Conservation (phyloP, 1,140 invertebrate species). For the Drosophila virilis region DNA sequence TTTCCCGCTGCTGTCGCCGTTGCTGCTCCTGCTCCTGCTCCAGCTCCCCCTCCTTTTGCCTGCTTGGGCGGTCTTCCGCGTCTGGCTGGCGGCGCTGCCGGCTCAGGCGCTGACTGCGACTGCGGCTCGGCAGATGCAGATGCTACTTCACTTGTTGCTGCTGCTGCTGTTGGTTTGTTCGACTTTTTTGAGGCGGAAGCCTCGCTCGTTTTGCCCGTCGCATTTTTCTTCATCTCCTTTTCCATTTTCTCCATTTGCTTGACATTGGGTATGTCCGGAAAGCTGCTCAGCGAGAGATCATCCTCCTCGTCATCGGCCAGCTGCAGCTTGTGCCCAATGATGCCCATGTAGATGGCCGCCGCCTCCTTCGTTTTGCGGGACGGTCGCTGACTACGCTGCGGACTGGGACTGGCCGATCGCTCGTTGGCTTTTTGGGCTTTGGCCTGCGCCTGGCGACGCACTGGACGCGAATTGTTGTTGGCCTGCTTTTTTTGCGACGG, state of each 20-base stretch:
- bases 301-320: slow-evolving; percentile 87
- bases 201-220: slow-evolving; percentile 62
- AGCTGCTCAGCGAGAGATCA: slow-evolving; percentile 87
- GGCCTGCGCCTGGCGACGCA: slow-evolving; percentile 49
- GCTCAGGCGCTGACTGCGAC: slow-evolving; percentile 20
- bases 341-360: slow-evolving; percentile 90
- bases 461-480: slow-evolving; percentile 40
- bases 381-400: slow-evolving; percentile 85
- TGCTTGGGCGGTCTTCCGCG: slow-evolving; percentile 75
- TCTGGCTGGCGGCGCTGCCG: slow-evolving; percentile 29
- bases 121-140: not conserved
- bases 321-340: slow-evolving; percentile 88
- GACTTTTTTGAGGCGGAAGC: slow-evolving; percentile 44
- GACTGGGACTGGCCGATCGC: slow-evolving; percentile 27
- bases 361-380: slow-evolving; percentile 91
- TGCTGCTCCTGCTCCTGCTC: not conserved
- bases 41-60: slow-evolving; percentile 17
- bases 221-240: slow-evolving; percentile 86
- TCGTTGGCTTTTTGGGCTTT: slow-evolving; percentile 40
- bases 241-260: slow-evolving; percentile 87
- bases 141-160: slow-evolving; percentile 18
- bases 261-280: slow-evolving; percentile 88
- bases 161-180: slow-evolving; percentile 32
- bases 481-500: slow-evolving; percentile 56
- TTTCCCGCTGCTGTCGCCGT: slow-evolving; percentile 1